A percentile compares a stretch with the other conserved stretches of the same genome.
Evolutionary conservation across 1,140 invertebrate species (phyloP).

Genomic region (Pogonomyrmex barbatus): DNA sequence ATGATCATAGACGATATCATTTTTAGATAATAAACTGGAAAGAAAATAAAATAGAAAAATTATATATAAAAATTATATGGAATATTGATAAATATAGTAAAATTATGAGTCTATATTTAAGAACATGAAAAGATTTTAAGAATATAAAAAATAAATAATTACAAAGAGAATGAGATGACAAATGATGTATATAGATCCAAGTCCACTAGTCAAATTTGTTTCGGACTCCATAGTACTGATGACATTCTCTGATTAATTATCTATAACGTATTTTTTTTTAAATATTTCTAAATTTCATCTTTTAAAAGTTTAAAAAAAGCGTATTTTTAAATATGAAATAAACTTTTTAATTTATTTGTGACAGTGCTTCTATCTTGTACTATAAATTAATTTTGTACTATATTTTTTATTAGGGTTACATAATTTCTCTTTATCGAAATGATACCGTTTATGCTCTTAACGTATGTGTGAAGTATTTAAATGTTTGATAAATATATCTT

Average conservation of each 20-base stretch:
- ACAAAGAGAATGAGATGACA: neutral
- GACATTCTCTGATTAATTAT: neutral
- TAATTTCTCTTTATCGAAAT: neutral
- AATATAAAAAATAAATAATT: neutral
- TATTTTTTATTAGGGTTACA: neutral
- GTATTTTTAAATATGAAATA: neutral
- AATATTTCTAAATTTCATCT: neutral
- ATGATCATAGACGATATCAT: constrained; percentile 24
- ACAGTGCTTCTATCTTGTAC: neutral
- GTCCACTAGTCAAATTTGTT: constrained; percentile 28
- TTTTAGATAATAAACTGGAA: constrained; percentile 7
- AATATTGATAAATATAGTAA: neutral
- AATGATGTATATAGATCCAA: neutral
- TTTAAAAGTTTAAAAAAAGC: neutral
- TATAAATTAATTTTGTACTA: constrained; percentile 16
- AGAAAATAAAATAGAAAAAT: constrained; percentile 1
- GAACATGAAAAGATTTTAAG: neutral
- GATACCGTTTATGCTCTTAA: constrained; percentile 23
- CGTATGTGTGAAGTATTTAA: neutral
- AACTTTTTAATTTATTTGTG: neutral
- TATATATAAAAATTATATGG: neutral
- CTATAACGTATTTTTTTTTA: neutral
- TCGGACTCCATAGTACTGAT: neutral
- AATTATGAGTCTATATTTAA: neutral
- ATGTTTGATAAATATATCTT: constrained; percentile 3